phyloP scores from a whole-genome alignment of 2,888 invertebrate species.

The Tenthredo distinguenda region DNA sequence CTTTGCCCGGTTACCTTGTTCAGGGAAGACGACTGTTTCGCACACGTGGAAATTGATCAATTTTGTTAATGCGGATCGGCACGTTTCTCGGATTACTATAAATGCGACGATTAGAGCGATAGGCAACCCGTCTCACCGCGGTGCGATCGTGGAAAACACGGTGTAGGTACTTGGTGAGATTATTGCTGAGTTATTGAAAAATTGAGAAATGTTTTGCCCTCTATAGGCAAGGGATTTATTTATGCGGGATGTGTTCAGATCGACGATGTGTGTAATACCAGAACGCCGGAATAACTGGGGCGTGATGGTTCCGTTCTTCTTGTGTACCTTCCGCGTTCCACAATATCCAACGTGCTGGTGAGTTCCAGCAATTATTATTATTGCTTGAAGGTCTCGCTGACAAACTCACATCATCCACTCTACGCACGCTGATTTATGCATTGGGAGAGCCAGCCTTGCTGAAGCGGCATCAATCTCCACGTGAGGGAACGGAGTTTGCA shows the following conservation, averaged over 20 bases:
- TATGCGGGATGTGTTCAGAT: background rate
- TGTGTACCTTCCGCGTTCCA: background rate
- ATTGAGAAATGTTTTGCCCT: background rate
- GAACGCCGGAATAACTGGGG: background rate
- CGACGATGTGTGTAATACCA: constrained; percentile 4
- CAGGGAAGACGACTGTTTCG: background rate
- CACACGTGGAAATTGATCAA: background rate
- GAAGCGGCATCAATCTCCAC: background rate
- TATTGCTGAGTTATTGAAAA: background rate
- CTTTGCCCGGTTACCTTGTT: background rate
- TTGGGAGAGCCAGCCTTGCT: background rate
- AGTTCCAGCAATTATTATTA: constrained; percentile 20
- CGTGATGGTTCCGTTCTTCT: constrained; percentile 12
- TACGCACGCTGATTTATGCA: constrained; percentile 27
- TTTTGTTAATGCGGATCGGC: background rate
- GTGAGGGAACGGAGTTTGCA: background rate
- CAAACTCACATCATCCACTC: constrained; percentile 13
- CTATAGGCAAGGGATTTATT: background rate
- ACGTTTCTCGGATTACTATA: background rate
- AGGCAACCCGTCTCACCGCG: background rate
- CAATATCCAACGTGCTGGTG: background rate
- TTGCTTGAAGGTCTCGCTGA: constrained; percentile 15
- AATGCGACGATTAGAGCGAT: background rate
- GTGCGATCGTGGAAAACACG: background rate
- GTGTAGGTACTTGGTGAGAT: background rate